Conservation (phyloP, 2,888 invertebrate genomes). For the Gnatocerus cornutus region DNA sequence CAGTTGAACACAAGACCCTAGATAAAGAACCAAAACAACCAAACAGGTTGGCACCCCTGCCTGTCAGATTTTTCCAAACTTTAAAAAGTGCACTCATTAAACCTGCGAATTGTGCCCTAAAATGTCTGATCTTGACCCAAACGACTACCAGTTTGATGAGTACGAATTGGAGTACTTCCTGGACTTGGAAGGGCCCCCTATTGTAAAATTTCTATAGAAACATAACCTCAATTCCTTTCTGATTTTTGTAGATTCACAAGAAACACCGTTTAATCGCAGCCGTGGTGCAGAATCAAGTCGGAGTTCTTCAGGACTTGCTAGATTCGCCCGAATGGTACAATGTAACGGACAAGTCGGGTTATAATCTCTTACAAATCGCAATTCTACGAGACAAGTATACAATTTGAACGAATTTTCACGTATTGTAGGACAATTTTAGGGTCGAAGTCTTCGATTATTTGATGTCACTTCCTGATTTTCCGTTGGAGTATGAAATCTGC, state of each 20-base stretch:
- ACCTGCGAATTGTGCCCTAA: too few species aligned
- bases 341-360: not conserved
- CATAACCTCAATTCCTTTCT: not conserved
- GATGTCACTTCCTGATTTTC: slow-evolving; percentile 13
- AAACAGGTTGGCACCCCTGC: too few species aligned
- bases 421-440: slow-evolving; percentile 13
- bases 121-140: too few species aligned
- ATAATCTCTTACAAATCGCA: slow-evolving; percentile 23
- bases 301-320: not conserved
- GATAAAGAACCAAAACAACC: too few species aligned
- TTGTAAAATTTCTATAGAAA: not conserved
- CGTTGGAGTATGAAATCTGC: not conserved
- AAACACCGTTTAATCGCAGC: slow-evolving; percentile 13
- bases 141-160: too few species aligned
- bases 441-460: slow-evolving; percentile 23
- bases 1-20: too few species aligned
- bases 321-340: slow-evolving; percentile 27
- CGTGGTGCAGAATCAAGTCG: slow-evolving; percentile 16
- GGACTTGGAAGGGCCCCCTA: not conserved
- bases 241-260: slow-evolving; percentile 3
- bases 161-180: too few species aligned
- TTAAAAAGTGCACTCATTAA: too few species aligned
- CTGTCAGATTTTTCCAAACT: too few species aligned
- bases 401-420: not conserved
- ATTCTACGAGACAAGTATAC: slow-evolving; percentile 17